phyloP scores from a whole-genome alignment of 1,140 invertebrate genomes.

The Eupristina koningsbergeri region DNA sequence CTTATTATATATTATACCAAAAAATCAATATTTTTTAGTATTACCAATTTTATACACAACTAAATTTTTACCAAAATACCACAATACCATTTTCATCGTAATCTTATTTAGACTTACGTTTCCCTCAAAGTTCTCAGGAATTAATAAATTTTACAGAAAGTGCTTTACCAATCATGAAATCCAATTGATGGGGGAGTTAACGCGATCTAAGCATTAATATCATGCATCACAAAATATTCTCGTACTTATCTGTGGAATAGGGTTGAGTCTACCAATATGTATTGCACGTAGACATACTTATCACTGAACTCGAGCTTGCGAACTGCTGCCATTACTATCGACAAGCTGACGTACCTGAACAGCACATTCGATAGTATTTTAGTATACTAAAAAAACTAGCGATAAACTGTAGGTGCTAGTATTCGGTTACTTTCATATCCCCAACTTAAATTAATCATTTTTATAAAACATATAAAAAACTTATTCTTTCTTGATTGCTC shows the following conservation, averaged over 20 bases:
- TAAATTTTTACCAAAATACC: too few species aligned
- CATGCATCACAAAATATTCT: not conserved
- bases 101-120: not conserved
- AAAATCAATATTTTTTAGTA: too few species aligned
- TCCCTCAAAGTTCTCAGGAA: not conserved
- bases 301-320: not conserved
- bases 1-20: too few species aligned
- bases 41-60: too few species aligned
- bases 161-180: not conserved
- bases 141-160: not conserved
- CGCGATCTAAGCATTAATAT: not conserved
- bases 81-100: not conserved
- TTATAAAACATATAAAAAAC: not conserved
- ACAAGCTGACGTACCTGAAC: not conserved
- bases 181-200: not conserved
- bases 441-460: not conserved
- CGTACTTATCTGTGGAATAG: not conserved
- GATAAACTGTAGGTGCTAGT: not conserved
- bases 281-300: not conserved
- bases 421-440: not conserved
- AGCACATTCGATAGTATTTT: not conserved
- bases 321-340: slow-evolving; percentile 1
- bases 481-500: not conserved
- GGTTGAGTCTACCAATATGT: not conserved
- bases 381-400: not conserved